These are phyloP conservation scores for Nephrotoma flavescens DNA, from an alignment of 2,888 invertebrate genomes.

Conservation along the genomic window DNA sequence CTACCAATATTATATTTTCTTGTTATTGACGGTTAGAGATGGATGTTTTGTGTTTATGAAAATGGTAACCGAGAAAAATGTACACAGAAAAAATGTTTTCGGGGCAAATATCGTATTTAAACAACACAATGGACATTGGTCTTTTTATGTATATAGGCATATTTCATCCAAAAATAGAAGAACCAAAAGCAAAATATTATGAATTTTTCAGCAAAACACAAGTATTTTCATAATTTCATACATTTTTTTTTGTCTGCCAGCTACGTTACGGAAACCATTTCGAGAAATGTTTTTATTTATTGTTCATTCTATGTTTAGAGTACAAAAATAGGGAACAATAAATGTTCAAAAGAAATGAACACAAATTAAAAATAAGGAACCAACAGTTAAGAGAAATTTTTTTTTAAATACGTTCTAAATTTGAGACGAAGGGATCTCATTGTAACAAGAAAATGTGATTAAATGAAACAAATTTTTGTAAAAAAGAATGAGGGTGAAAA, in stretches of 20 bases:
- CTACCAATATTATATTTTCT: neutral
- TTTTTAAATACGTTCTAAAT: neutral
- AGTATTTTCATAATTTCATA: neutral
- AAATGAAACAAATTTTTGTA: neutral
- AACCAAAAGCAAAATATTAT: neutral
- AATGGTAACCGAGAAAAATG: neutral
- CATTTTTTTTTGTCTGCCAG: neutral
- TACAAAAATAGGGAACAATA: too few relatives aligned
- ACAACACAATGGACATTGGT: neutral
- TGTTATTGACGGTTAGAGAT: neutral
- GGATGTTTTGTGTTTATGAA: neutral
- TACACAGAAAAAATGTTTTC: neutral
- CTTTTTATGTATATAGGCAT: neutral
- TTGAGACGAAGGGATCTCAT: neutral
- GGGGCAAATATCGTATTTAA: neutral
- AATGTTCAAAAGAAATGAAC: neutral
- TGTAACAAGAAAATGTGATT: neutral
- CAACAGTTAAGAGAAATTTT: neutral
- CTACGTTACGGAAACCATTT: neutral
- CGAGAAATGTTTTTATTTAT: neutral
- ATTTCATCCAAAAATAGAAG: neutral
- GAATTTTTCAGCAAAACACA: neutral
- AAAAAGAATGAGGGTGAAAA: neutral
- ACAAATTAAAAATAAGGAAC: neutral
- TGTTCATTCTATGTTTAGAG: neutral